Evolutionary conservation across 2,797 vertebrate genomes (phyloP), one percentile per base, ranked within the genome.

Genomic region (Sylvilagus floridanus): DNA sequence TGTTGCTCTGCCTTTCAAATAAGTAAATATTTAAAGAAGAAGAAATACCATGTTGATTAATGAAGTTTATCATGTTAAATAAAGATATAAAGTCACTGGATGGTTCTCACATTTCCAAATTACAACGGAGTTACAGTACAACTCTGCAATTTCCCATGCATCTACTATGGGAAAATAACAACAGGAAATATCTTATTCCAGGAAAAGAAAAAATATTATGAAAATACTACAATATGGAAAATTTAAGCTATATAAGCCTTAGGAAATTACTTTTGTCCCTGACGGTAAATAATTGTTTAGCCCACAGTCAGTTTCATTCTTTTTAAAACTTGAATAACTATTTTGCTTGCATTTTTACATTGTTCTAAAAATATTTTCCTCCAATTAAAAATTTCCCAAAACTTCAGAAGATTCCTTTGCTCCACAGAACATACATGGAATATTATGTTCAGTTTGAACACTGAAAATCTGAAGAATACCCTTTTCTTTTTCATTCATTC

Each of bases 151-250:
- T 91, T 95, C 21, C 1, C 4, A 71, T 47, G 52, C 3, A 37
- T 90, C 22, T 17, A 28, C n/a, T 72, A 69, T 47, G 32, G 28
- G 35, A 63, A 92, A 37, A 83, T 85, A 90, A 88, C 5, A 78
- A 54, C 16, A 42, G 84, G 5, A 42, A 35, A 24, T 84, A 75
- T 35, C 79, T 66, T 11, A 73, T 11, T 28, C 21, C 14, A 42
- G 17, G 21, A 30, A 91, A 83, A 85, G 28, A 88, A 50, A 30
- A 79, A 71, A n/a, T 63, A 65, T 63, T 75, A 19, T 76, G 17
- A 57, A 84, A 94, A 82, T 54, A 88, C 26, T 12, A 37, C 72
- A 94, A 92, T 84, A 73, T 81, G 11, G 50, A 11, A 71, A 54
- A 68, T 77, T 75, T 85, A 79, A 84, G 50, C 24, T 37, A 62